Evolutionary conservation across 2,888 invertebrate species (phyloP).

Genomic region (Drosophila fungiperda): DNA sequence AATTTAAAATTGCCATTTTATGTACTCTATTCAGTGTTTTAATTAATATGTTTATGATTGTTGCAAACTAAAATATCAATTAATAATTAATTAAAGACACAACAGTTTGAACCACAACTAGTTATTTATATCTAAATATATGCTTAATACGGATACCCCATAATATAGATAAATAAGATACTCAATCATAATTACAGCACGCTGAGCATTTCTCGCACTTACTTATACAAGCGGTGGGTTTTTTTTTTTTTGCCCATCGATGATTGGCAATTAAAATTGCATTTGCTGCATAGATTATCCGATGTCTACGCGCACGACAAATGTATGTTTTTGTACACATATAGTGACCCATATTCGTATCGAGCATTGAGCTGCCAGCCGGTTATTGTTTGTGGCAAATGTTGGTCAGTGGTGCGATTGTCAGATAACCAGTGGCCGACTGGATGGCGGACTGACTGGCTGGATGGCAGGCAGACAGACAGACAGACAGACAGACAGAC

Average conservation of each 20-base stretch:
- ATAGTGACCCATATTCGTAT: conserved; percentile 61
- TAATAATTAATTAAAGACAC: background rate
- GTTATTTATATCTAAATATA: background rate
- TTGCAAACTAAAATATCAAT: background rate
- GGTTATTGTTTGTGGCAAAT: conserved; percentile 37
- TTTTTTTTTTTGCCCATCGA: conserved; percentile 24
- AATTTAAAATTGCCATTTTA: background rate
- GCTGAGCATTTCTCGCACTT: conserved; percentile 14
- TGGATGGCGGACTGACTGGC: background rate
- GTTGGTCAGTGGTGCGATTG: conserved; percentile 73
- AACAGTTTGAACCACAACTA: background rate
- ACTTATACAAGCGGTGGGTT: conserved; percentile 47
- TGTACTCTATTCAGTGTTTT: background rate
- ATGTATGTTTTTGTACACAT: background rate
- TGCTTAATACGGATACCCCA: background rate
- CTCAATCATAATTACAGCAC: background rate
- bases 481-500: conserved; percentile 4
- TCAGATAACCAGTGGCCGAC: conserved; percentile 47
- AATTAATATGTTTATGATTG: background rate
- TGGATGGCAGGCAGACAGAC: conserved; percentile 1
- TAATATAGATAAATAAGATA: background rate
- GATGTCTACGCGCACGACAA: conserved; percentile 58
- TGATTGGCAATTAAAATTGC: conserved; percentile 76
- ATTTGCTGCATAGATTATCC: conserved; percentile 62
- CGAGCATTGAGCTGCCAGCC: conserved; percentile 45